Conservation (phyloP, 1,140 invertebrate genomes). For the Caenorhabditis elegans region WBcel235 BX284602.5:11945501-11946000, state of each 20-base stretch:
- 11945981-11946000: too few species aligned
- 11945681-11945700: constrained; percentile 9
- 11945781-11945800: neutral
- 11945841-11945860: too few species aligned
- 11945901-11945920: too few species aligned
- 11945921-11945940: too few species aligned
- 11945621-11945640: constrained; percentile 24
- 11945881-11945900: too few species aligned
- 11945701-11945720: constrained; percentile 32
- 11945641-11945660: neutral
- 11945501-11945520: too few species aligned
- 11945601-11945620: constrained; percentile 14
- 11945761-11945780: neutral
- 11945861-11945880: too few species aligned
- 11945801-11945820: too few species aligned
- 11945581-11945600: neutral
- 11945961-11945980: too few species aligned
- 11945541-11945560: constrained; percentile 18
- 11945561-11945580: too few species aligned
- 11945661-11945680: neutral
- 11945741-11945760: constrained; percentile 27
- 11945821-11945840: too few species aligned
- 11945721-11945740: constrained; percentile 2
- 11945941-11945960: too few species aligned
- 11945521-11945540: neutral